phyloP scores from a whole-genome alignment of 2,797 vertebrate genomes.

The Takifugu ocellatus region DNA sequence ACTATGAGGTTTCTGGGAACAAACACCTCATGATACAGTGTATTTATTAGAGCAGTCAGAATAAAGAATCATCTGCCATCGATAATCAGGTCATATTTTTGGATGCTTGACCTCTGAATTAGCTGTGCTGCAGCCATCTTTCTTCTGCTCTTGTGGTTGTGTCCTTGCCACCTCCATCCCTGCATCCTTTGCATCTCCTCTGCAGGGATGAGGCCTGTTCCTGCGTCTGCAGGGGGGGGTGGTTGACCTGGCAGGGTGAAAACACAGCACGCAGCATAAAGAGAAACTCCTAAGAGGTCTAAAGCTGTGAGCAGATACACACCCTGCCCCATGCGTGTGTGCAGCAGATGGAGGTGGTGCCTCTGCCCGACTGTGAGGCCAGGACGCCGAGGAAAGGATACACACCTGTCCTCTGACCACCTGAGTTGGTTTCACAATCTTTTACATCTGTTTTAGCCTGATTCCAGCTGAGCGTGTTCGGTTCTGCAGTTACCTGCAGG shows the following conservation, averaged over 20 bases:
- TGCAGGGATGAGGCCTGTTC: conserved; percentile 10
- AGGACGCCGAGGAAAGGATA: conserved; percentile 58
- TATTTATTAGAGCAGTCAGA: not conserved
- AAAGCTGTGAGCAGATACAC: not conserved
- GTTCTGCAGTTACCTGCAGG: conserved; percentile 65
- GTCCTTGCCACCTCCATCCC: conserved; percentile 22
- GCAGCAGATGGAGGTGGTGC: conserved; percentile 66
- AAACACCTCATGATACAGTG: not conserved
- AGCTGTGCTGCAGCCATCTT: conserved; percentile 7
- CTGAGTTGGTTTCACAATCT: no score
- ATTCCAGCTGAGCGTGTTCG: no score
- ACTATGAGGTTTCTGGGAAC: not conserved
- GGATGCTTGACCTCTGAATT: conserved; percentile 43
- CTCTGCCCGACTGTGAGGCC: conserved; percentile 68
- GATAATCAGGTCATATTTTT: conserved; percentile 37
- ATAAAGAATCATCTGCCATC: not conserved
- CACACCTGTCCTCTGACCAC: no score
- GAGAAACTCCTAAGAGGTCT: no score
- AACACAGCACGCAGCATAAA: conserved; percentile 6
- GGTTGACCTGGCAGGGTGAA: conserved; percentile 28
- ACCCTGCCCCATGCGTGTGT: conserved; percentile 56
- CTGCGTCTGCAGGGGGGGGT: conserved; percentile 19
- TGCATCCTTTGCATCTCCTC: conserved; percentile 23
- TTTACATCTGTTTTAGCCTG: no score
- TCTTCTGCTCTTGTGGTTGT: conserved; percentile 25